phyloP scores from a whole-genome alignment of 2,113 vertebrate species.

The Ceyx margarethae region DNA sequence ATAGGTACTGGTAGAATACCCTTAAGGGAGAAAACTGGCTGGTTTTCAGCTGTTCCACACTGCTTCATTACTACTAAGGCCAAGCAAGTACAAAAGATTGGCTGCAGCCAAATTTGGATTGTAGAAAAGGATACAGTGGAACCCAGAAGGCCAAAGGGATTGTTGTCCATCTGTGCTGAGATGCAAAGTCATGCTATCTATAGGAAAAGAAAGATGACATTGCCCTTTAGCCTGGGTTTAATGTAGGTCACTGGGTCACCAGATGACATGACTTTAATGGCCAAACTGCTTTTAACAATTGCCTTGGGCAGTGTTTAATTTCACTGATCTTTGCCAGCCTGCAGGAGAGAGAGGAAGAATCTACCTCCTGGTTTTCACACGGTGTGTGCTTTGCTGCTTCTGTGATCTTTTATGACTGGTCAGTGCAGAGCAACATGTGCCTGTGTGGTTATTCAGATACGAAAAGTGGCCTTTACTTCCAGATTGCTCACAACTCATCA shows the following conservation, averaged over 20 bases:
- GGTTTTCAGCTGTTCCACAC: neutral
- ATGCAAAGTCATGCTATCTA: conserved; percentile 36
- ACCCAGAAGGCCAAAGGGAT: neutral
- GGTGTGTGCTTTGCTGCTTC: neutral
- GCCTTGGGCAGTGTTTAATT: conserved; percentile 56
- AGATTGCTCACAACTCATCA: neutral
- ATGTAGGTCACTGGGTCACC: conserved; percentile 64
- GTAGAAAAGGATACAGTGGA: neutral
- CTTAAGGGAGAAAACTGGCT: neutral
- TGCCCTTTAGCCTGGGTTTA: conserved; percentile 64
- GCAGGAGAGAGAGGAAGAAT: conserved; percentile 10
- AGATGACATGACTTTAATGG: conserved; percentile 67
- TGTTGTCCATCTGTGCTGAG: conserved; percentile 43
- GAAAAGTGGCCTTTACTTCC: neutral
- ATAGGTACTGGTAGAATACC: neutral
- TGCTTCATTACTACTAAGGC: neutral
- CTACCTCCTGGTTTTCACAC: conserved; percentile 9
- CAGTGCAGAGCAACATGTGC: neutral
- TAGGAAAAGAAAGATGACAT: conserved; percentile 49
- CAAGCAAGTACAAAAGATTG: neutral
- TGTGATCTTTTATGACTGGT: conserved; percentile 14
- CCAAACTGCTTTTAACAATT: conserved; percentile 60
- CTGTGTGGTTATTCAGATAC: neutral
- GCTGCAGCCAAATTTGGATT: neutral
- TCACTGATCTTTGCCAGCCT: conserved; percentile 54